A percentile compares a stretch with the other conserved stretches of the same genome.
These are phyloP conservation scores for Gymnocheta viridis DNA, from an alignment of 2,888 invertebrate genomes.

Conservation along the genomic window DNA sequence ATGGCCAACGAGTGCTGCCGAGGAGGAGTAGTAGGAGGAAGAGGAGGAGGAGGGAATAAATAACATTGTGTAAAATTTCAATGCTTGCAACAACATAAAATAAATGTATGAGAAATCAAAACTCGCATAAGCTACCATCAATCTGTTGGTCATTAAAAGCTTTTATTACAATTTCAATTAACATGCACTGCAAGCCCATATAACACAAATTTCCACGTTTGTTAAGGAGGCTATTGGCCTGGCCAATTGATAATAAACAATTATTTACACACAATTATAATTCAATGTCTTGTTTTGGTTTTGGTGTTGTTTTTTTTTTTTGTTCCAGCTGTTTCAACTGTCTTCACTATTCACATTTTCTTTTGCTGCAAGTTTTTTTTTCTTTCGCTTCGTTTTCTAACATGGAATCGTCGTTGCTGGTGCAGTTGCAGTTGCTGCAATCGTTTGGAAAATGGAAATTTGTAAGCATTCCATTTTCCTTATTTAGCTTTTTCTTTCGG, in stretches of 20 bases:
- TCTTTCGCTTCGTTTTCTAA: background rate
- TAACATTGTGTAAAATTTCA: slow-evolving; percentile 34
- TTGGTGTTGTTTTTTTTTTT: too few species aligned
- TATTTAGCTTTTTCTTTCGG: slow-evolving; percentile 55
- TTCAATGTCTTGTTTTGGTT: slow-evolving; percentile 38
- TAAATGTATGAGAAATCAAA: background rate
- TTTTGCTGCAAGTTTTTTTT: background rate
- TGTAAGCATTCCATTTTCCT: slow-evolving; percentile 65
- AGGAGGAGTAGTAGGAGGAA: background rate
- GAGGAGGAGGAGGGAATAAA: background rate
- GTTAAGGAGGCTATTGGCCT: slow-evolving; percentile 24
- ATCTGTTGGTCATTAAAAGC: slow-evolving; percentile 12
- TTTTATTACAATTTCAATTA: background rate
- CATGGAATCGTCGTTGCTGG: background rate
- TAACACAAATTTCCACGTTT: background rate
- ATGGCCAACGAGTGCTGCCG: background rate
- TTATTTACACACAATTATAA: slow-evolving; percentile 59
- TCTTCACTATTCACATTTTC: slow-evolving; percentile 26
- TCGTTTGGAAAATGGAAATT: slow-evolving; percentile 53
- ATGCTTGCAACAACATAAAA: background rate
- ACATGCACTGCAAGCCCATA: background rate
- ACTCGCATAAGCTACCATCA: slow-evolving; percentile 1
- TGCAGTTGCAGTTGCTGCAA: slow-evolving; percentile 8
- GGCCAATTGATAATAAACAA: slow-evolving; percentile 17
- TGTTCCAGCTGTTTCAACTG: slow-evolving; percentile 30